Base-by-base conservation (phyloP, 2,113 vertebrate genomes). In the Carassius auratus region DNA sequence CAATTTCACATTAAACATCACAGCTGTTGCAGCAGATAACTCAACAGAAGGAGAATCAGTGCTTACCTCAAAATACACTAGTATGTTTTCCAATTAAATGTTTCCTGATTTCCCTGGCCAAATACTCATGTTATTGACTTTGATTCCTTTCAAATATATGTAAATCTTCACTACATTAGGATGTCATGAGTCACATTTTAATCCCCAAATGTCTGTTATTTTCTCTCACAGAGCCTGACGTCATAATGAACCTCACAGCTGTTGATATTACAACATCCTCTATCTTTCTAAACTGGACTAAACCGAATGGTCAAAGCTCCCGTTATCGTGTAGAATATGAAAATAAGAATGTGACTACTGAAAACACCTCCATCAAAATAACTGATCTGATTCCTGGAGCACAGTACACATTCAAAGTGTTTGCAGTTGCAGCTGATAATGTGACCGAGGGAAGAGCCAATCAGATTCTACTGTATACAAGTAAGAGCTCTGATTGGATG, bases 1-100 rank as follows among this genome's bases (percentile, higher is more conserved):
- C 0, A 1, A 0, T 0, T 96, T 95, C 69, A 77, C n/a, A 0
- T 83, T 95, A 1, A 69, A 0, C 2, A 93, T 97, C 73, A 92
- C 88, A 81, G 89, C 94, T 4, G 76, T 59, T 0, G 19, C 93
- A 1, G 79, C 59, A 23, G 86, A 93, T 83, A 45, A 6, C 1
- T 33, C 19, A 83, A 90, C 86, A 5, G 21, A 57, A 21, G 55
- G 55, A 59, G 19, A 59, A 17, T 57, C 55, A 19, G n/a, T 23
- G n/a, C 8, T 62, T 62, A 62, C 59, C 57, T 84, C n/a, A 0
- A 45, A 0, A 8, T 96, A 93, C 87, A 96, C 95, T 91, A 86
- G 96, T 96, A 91, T 77, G 93, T 33, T 61, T 61, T 61, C 21
- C 4, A 61, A 5, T n/a, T 9, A 15, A 8, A 61, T n/a, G 8